These are phyloP conservation scores for Mimas tiliae DNA, from an alignment of 2,888 invertebrate species.

Conservation along the genomic window DNA sequence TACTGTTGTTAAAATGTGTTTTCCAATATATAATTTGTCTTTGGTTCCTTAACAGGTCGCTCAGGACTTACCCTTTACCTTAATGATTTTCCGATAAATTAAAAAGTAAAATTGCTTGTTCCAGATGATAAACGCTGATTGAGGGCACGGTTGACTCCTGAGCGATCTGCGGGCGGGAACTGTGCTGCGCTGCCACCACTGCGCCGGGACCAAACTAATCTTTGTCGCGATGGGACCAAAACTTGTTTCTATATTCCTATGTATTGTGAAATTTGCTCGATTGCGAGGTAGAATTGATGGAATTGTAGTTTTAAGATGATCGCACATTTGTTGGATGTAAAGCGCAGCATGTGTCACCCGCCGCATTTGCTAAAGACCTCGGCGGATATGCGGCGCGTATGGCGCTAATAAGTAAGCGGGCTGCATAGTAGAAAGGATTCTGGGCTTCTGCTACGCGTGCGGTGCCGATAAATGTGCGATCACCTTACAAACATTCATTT, in stretches of 20 bases:
- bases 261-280: background rate
- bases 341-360: no score
- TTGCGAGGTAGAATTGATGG: background rate
- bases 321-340: background rate
- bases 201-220: constrained; percentile 25
- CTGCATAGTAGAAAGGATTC: no score
- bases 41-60: constrained; percentile 70
- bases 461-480: background rate
- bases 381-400: no score
- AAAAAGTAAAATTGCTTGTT: constrained; percentile 81
- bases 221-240: background rate
- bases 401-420: no score
- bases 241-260: background rate
- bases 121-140: constrained; percentile 82
- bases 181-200: constrained; percentile 32
- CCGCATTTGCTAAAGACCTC: no score
- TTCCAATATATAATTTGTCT: constrained; percentile 37
- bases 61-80: constrained; percentile 67
- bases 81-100: constrained; percentile 55
- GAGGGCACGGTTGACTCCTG: constrained; percentile 76
- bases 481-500: background rate
- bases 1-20: constrained; percentile 24
- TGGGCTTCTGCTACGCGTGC: background rate
- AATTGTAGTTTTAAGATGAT: background rate
- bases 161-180: constrained; percentile 68